A percentile compares a stretch with the other conserved stretches of the same genome.
phyloP scores from a whole-genome alignment of 2,888 invertebrate genomes.

The Noctua janthe region DNA sequence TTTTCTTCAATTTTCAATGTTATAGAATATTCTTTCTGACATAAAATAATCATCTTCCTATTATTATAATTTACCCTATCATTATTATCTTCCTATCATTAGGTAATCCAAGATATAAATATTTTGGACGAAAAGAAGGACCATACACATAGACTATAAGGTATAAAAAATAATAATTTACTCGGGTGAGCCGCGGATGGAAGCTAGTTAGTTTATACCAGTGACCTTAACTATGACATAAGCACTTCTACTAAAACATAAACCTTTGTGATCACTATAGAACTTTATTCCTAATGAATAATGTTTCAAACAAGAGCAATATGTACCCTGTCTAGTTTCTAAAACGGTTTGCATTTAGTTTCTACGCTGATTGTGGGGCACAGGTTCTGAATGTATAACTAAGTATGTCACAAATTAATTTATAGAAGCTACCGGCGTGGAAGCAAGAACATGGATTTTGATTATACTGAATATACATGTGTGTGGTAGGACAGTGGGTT shows the following conservation, averaged over 20 bases:
- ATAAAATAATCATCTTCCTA: too few relatives aligned
- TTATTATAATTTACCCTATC: too few relatives aligned
- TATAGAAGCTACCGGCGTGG: conserved; percentile 33
- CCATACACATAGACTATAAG: too few relatives aligned
- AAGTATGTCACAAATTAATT: conserved; percentile 51
- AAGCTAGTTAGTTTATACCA: neutral
- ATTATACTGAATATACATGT: conserved; percentile 9
- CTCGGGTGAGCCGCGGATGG: neutral
- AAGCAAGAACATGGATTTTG: conserved; percentile 29
- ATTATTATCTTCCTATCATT: too few relatives aligned
- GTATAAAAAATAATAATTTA: too few relatives aligned
- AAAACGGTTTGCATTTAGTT: conserved; percentile 57
- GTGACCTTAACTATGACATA: neutral
- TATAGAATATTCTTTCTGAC: too few relatives aligned
- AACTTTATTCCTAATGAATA: conserved; percentile 26
- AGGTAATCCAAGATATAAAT: too few relatives aligned
- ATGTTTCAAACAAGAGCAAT: conserved; percentile 31
- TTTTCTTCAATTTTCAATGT: too few relatives aligned
- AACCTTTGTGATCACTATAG: neutral
- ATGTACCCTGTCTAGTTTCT: conserved; percentile 38
- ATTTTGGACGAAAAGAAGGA: too few relatives aligned
- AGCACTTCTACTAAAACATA: neutral
- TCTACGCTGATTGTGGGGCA: conserved; percentile 42
- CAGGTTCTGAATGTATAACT: conserved; percentile 57
- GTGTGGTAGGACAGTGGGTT: neutral